Evolutionary conservation across 2,888 invertebrate species (phyloP).

Genomic region (Nematopogon swammerdamellus): DNA sequence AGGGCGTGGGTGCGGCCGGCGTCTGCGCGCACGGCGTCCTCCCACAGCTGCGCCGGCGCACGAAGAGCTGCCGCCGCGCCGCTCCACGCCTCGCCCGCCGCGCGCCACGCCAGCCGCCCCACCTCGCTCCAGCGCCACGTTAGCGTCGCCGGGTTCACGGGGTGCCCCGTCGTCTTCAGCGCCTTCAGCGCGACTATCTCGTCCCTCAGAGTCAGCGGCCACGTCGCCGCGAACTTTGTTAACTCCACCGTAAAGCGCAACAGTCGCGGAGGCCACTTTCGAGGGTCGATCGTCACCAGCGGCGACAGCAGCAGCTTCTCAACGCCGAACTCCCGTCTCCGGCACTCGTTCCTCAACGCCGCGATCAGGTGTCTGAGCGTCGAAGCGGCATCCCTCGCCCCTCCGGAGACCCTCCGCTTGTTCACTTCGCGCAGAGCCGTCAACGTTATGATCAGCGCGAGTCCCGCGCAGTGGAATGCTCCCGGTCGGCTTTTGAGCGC

Average conservation of each 20-base stretch:
- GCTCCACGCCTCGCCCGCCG: conserved; percentile 28
- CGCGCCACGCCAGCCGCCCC: conserved; percentile 32
- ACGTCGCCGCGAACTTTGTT: conserved; percentile 20
- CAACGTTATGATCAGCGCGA: conserved; percentile 62
- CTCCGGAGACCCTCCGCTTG: conserved; percentile 40
- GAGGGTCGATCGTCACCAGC: conserved; percentile 36
- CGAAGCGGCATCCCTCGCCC: conserved; percentile 34
- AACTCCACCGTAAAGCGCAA: conserved; percentile 20
- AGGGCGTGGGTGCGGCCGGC: conserved; percentile 52
- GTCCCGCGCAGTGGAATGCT: conserved; percentile 58
- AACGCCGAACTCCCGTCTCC: conserved; percentile 35
- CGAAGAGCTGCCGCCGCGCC: conserved; percentile 30
- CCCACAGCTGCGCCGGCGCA: conserved; percentile 41
- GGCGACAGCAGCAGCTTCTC: conserved; percentile 42
- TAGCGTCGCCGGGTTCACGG: conserved; percentile 27
- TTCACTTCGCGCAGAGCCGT: conserved; percentile 61
- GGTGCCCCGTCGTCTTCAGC: conserved; percentile 28
- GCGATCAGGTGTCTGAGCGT: conserved; percentile 43
- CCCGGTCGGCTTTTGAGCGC: conserved; percentile 59
- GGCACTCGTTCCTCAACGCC: conserved; percentile 35
- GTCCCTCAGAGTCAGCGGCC: conserved; percentile 29
- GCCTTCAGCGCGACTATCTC: conserved; percentile 34
- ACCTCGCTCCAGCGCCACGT: conserved; percentile 45
- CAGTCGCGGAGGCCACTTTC: conserved; percentile 37
- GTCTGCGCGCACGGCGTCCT: conserved; percentile 56